These are phyloP conservation scores for Trissolcus japonicus DNA, from an alignment of 2,888 invertebrate species.

Conservation along the genomic window DNA sequence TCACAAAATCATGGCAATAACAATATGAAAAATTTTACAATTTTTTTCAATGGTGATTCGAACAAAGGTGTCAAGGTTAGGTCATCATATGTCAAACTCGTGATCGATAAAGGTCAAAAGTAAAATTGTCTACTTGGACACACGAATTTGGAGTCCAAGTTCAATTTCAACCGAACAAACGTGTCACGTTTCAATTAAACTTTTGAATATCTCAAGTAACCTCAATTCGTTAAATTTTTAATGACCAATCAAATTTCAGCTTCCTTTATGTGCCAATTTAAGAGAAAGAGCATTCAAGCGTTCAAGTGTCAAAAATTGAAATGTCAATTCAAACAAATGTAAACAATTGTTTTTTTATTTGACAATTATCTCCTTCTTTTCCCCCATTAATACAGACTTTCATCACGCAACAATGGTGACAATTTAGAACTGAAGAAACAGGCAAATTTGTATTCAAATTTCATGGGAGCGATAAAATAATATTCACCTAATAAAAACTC, in stretches of 20 bases:
- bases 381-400: background rate
- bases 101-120: constrained; percentile 65
- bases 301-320: background rate
- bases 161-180: too few species aligned
- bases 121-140: constrained; percentile 8
- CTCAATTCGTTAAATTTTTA: background rate
- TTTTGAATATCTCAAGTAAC: background rate
- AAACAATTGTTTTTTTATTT: background rate
- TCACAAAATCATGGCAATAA: background rate
- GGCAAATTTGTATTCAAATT: background rate
- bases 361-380: background rate
- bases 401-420: background rate
- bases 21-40: background rate
- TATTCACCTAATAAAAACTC: constrained; percentile 82
- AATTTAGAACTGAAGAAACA: background rate
- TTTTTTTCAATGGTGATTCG: constrained; percentile 23
- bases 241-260: too few species aligned
- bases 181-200: too few species aligned
- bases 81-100: constrained; percentile 67
- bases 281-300: background rate
- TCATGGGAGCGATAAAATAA: background rate
- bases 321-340: background rate
- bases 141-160: background rate
- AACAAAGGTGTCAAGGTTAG: constrained; percentile 67
- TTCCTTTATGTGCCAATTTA: background rate